Evolutionary conservation across 2,888 invertebrate species (phyloP).

Genomic region (Eupithecia vulgata): DNA sequence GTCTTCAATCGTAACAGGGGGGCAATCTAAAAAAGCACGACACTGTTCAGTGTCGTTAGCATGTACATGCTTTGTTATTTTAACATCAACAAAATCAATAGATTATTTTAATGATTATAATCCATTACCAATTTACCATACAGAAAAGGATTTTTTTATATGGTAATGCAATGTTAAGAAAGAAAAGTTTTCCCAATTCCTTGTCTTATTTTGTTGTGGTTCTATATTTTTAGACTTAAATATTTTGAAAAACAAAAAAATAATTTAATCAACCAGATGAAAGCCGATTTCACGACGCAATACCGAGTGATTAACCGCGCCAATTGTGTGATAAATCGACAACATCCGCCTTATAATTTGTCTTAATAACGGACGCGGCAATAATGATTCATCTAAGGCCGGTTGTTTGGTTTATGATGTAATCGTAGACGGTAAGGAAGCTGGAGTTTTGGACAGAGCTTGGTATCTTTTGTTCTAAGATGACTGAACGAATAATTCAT

Average conservation of each 20-base stretch:
- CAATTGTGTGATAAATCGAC: conserved; percentile 66
- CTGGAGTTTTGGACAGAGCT: neutral
- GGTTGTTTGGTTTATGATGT: conserved; percentile 13
- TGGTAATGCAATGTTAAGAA: too few species aligned
- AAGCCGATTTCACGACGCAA: conserved; percentile 35
- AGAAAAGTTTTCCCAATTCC: too few species aligned
- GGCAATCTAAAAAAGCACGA: too few species aligned
- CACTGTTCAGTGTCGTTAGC: too few species aligned
- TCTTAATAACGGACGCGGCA: conserved; percentile 35
- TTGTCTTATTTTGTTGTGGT: neutral
- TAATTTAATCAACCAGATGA: neutral
- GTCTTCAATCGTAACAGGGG: too few species aligned
- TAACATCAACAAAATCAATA: too few species aligned
- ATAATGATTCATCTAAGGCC: conserved; percentile 38
- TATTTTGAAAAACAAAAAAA: neutral
- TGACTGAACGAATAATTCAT: neutral
- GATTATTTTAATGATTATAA: too few species aligned
- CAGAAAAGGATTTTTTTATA: too few species aligned
- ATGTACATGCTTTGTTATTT: too few species aligned
- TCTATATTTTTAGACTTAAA: neutral
- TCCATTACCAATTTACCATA: too few species aligned
- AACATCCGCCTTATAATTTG: conserved; percentile 56
- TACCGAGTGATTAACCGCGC: conserved; percentile 57
- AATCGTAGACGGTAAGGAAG: neutral
- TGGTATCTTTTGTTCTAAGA: neutral